Base-by-base conservation (phyloP, 2,888 invertebrate species). In the Pristionchus fissidentatus region DNA sequence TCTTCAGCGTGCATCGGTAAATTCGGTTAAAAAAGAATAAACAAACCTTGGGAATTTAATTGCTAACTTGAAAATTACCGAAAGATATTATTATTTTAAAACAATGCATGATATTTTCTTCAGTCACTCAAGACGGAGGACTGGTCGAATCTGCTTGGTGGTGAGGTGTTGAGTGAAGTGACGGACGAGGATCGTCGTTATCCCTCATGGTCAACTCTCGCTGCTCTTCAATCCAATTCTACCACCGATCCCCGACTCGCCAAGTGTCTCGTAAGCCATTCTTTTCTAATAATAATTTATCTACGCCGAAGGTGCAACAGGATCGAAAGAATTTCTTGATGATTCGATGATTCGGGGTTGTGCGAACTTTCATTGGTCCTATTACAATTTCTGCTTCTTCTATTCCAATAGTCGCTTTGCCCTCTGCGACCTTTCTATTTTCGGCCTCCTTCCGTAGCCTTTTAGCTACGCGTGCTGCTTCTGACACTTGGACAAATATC, bases 91-190 rank as follows among this genome's bases (percentile, higher is more conserved):
- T 41, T 29, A 43, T 22, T 7, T 29, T 7, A 49, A 49, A 15
- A 49, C 1, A 15, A 15, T 62, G 62, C 52, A 19, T 49, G 32
- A 62, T 62, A 8, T 46, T 19, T 1, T 38, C n/a, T 70, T 41
- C 41, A 70, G 70, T 70, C 70, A 8, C 70, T 70, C 32, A 49
- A 49, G 19, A 38, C 55, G 29, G 52, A 43, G 1, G 79, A 79
- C 57, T 79, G 79, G 79, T 46, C 46, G 79, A 79, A 79, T 57
- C 52, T 79, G 52, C 79, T 79, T 38, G 79, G 79, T 1, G 79
- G 38, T 0, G 79, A 79, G 13, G 79, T 79, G n/a, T 38, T 79
- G 15, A 57, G 55, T 35, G 79, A 52, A 22, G 70, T 70, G 41
- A 70, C 3, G 8, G 79, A 79, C n/a, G 79, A 57, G 22, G 79